Base-by-base conservation (phyloP, 2,113 vertebrate genomes). In the Tichodroma muraria region DNA sequence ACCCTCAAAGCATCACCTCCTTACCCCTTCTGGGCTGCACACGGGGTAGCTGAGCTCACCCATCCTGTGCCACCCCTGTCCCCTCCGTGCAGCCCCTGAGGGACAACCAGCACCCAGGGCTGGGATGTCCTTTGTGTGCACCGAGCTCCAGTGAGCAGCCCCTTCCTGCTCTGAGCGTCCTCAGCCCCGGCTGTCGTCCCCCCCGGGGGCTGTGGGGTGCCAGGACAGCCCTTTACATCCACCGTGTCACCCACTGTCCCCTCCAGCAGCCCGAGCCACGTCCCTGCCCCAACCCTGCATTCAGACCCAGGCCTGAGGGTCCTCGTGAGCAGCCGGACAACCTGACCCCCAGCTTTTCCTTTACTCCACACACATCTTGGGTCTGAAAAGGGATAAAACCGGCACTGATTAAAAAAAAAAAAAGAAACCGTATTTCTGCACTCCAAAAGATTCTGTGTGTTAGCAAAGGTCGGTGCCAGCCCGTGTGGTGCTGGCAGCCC, bases 401-500 rank as follows among this genome's bases (percentile, higher is more conserved):
- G 93, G 94, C 88, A 65, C 92, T 13, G 66, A 61, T 38, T 60
- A 0, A 10, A 44, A n/a, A 63, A 19, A n/a, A 20, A 72, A 44
- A 10, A 19, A 53, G 13, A 18, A 19, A 38, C 31, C 16, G 0
- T 35, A 27, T 61, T 79, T 91, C 95, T 95, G 91, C 92, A 92
- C 96, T 96, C 88, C 81, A 47, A 44, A 60, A 17, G 37, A n/a
- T 78, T 76, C 71, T 31, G 61, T 37, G 40, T 79, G 73, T 63
- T 47, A 38, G 63, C 30, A 2, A 89, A 77, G 79, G 87, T 33
- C 76, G 40, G 90, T 84, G 97, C 91, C 66, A 85, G 91, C 87
- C 79, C 5, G 54, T 11, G 78, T 93, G 93, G 97, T 44, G 96
- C 97, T 97, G 97, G 91, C 96, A 95, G 97, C 91, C 95, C 96